A percentile compares a stretch with the other conserved stretches of the same genome.
phyloP scores from a whole-genome alignment of 2,797 vertebrate species.

The Enteromius viviparus region DNA sequence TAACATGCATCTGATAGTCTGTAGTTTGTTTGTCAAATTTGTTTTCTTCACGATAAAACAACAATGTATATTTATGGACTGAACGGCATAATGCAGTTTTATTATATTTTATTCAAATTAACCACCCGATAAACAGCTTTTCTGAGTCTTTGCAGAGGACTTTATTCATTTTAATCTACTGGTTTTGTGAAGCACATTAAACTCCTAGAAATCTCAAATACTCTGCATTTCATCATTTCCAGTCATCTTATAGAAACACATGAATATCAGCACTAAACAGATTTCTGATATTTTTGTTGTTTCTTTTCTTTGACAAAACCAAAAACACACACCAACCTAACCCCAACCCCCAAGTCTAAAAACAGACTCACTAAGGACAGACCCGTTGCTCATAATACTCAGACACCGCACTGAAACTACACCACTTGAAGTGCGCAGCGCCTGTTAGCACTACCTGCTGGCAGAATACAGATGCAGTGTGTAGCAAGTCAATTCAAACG shows the following conservation, averaged over 20 bases:
- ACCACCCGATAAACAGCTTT: background rate
- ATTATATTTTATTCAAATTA: background rate
- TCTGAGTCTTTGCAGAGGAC: background rate
- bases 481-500: slow-evolving; percentile 31
- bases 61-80: background rate
- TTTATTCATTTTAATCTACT: slow-evolving; percentile 1
- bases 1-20: background rate
- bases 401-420: background rate
- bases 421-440: background rate
- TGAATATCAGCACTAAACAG: background rate
- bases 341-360: background rate
- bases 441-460: slow-evolving; percentile 41
- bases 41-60: background rate
- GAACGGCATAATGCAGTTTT: background rate
- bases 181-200: background rate
- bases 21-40: too few relatives aligned
- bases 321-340: background rate
- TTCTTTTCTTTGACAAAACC: background rate
- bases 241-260: background rate
- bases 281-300: background rate
- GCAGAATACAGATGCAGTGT: slow-evolving; percentile 36
- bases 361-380: slow-evolving; percentile 17
- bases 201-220: background rate
- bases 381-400: slow-evolving; percentile 15
- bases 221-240: background rate